Conservation (phyloP, 2,797 vertebrate genomes). For the Cottoperca gobio region DNA sequence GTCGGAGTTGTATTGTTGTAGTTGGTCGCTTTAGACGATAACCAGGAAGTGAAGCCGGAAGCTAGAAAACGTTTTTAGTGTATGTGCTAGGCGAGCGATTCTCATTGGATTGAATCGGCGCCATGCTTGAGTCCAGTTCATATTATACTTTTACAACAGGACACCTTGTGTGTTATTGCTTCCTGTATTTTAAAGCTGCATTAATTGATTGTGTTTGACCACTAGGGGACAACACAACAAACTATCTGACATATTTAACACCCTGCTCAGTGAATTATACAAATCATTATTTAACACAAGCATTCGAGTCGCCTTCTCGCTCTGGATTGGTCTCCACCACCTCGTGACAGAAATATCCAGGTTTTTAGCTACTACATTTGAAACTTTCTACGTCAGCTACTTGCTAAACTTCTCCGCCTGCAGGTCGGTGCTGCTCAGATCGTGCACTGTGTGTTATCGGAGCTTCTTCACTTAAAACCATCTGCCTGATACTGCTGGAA, state of each 20-base stretch:
- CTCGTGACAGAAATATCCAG: neutral
- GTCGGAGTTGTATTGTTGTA: too few species aligned
- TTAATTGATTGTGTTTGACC: too few species aligned
- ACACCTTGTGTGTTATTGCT: too few species aligned
- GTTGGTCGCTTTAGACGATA: too few species aligned
- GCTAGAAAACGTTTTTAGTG: too few species aligned
- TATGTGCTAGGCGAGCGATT: too few species aligned
- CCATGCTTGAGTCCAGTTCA: too few species aligned
- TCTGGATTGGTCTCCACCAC: constrained; percentile 1
- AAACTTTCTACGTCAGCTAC: neutral
- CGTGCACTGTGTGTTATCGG: neutral
- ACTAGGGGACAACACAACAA: too few species aligned
- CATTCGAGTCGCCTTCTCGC: neutral
- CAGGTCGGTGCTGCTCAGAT: neutral
- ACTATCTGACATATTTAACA: neutral
- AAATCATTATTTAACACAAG: too few species aligned
- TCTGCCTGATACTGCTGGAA: neutral
- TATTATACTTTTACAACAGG: too few species aligned
- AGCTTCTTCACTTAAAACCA: neutral
- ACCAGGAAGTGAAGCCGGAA: too few species aligned
- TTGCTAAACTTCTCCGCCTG: neutral
- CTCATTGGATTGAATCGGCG: too few species aligned
- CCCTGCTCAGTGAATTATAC: neutral
- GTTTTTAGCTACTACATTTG: neutral
- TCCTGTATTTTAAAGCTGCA: neutral